Evolutionary conservation across 64 coral and sea anemone genomes (phyloP).

Genomic region (Orbicella faveolata): DNA sequence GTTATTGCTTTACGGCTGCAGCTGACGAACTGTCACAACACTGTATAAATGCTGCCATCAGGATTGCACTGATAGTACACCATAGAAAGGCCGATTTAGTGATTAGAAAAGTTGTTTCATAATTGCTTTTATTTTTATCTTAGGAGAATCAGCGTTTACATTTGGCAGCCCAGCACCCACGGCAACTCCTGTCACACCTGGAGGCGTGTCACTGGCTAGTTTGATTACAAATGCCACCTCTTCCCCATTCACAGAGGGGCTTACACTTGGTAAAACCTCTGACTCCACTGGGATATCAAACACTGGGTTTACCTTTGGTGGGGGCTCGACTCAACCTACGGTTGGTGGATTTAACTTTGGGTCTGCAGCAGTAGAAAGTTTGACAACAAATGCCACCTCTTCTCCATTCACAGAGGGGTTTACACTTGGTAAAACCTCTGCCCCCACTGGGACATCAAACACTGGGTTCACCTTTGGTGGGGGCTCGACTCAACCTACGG

Average conservation of each 20-base stretch:
- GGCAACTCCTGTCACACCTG: neutral
- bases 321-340: neutral
- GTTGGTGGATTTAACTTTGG: neutral
- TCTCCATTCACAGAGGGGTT: neutral
- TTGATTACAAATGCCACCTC: neutral
- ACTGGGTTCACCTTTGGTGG: no score
- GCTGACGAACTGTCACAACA: no score
- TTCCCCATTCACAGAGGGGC: neutral
- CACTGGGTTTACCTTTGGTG: conserved; percentile 40
- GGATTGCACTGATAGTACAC: no score
- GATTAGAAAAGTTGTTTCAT: no score
- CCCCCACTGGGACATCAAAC: conserved; percentile 1
- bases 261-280: conserved; percentile 14
- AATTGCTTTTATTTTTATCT: neutral
- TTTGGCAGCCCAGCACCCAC: conserved; percentile 27
- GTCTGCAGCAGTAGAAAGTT: no score
- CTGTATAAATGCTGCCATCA: no score
- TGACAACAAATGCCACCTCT: neutral
- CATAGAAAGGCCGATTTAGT: no score
- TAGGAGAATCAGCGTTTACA: neutral
- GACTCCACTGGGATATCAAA: neutral
- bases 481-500: neutral
- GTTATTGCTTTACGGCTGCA: no score
- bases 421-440: conserved; percentile 10
- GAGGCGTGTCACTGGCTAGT: neutral